These are phyloP conservation scores for Lophotis ruficrista DNA, from an alignment of 2,113 vertebrate species.

Conservation along the genomic window DNA sequence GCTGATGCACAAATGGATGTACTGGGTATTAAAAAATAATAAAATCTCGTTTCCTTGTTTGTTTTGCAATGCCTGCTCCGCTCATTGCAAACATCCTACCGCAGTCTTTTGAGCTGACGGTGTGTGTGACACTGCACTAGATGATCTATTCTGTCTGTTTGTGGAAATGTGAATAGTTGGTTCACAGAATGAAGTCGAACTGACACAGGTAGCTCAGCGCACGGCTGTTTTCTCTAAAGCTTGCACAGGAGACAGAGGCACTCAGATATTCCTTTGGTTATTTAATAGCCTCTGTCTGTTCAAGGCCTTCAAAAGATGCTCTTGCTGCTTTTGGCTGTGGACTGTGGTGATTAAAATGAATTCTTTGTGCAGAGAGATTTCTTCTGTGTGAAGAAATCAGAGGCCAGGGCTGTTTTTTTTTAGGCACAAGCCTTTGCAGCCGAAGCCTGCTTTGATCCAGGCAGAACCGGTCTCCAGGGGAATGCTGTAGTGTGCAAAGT, in stretches of 20 bases:
- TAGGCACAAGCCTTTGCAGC: not conserved
- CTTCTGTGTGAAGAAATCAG: not conserved
- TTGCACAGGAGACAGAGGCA: not conserved
- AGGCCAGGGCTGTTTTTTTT: not conserved
- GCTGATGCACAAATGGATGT: not conserved
- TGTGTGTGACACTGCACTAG: not conserved
- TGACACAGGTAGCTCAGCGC: accelerated
- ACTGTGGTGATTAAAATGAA: slow-evolving; percentile 7
- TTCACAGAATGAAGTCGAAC: not conserved
- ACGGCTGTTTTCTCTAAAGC: not conserved
- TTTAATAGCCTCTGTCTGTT: slow-evolving; percentile 22
- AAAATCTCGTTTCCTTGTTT: not conserved
- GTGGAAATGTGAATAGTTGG: not conserved
- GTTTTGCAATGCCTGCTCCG: not conserved
- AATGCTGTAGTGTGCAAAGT: not conserved
- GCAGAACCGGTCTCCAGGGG: not conserved
- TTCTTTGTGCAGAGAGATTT: slow-evolving; percentile 11
- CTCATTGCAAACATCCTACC: not conserved
- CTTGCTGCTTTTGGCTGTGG: slow-evolving; percentile 26
- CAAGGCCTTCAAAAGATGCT: slow-evolving; percentile 38
- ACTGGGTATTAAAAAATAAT: not conserved
- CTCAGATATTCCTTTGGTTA: not conserved
- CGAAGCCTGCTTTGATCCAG: not conserved
- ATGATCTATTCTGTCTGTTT: not conserved
- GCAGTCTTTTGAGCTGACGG: not conserved